Evolutionary conservation across 2,797 vertebrate genomes (phyloP).

Genomic region (Pipistrellus pipistrellus): DNA sequence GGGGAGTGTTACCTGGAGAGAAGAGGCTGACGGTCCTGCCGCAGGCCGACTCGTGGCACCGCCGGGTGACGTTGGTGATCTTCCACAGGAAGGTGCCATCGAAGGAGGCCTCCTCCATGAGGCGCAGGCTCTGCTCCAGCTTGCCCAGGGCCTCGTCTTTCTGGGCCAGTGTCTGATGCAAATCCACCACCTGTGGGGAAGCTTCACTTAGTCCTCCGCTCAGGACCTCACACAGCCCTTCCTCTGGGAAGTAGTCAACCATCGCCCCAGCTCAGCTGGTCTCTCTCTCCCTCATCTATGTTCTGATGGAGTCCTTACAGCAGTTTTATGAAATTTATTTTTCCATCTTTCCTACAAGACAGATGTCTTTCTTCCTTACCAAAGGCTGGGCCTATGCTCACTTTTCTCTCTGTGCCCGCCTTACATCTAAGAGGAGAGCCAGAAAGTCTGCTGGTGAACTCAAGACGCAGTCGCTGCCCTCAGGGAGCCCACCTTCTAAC

Average conservation of each 20-base stretch:
- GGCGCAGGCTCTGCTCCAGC: slow-evolving; percentile 89
- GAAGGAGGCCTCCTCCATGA: slow-evolving; percentile 90
- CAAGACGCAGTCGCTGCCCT: background rate
- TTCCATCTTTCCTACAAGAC: background rate
- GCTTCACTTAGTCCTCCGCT: no score
- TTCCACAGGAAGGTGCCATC: slow-evolving; percentile 93
- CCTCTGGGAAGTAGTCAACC: background rate
- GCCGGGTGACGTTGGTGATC: slow-evolving; percentile 89
- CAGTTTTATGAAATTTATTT: background rate
- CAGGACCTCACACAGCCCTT: background rate
- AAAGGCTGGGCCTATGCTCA: background rate
- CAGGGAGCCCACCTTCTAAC: background rate
- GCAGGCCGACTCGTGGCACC: slow-evolving; percentile 89
- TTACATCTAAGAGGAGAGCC: background rate
- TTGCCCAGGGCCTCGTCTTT: slow-evolving; percentile 89
- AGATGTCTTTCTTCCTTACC: background rate
- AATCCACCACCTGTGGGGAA: slow-evolving; percentile 87
- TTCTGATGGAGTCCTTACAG: background rate
- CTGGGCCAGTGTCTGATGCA: slow-evolving; percentile 89
- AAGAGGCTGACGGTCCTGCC: slow-evolving; percentile 90
- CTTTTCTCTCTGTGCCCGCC: background rate
- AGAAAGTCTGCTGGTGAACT: background rate
- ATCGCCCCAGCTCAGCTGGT: background rate
- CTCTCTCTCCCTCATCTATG: background rate
- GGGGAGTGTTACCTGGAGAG: slow-evolving; percentile 89